These are phyloP conservation scores for Hyles lineata DNA, from an alignment of 2,888 invertebrate genomes.

Conservation along the genomic window DNA sequence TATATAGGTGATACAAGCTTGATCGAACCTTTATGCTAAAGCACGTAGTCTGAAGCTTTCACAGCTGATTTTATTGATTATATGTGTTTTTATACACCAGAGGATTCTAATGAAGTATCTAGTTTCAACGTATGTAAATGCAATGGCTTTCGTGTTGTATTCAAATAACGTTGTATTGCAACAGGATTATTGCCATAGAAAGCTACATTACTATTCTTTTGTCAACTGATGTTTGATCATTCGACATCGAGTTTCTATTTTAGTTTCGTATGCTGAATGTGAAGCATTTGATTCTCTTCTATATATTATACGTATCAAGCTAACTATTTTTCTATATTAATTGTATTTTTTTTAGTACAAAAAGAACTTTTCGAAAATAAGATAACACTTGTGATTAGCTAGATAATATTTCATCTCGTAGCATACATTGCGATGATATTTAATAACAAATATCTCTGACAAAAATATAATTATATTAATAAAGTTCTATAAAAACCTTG, in stretches of 20 bases:
- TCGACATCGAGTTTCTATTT: background rate
- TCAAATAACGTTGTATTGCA: background rate
- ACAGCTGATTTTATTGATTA: constrained; percentile 2
- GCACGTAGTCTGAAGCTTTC: constrained; percentile 3
- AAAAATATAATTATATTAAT: background rate
- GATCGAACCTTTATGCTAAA: background rate
- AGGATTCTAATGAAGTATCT: background rate
- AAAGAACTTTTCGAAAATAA: background rate
- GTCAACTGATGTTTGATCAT: background rate
- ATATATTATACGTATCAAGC: background rate
- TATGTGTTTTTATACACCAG: constrained; percentile 2
- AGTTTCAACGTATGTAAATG: background rate
- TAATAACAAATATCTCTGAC: background rate
- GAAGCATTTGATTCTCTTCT: background rate
- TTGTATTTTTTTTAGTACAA: background rate
- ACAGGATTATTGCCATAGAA: background rate
- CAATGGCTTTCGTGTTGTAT: background rate
- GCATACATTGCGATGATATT: no score
- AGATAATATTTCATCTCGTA: no score
- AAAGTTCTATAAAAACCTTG: background rate
- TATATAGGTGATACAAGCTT: background rate
- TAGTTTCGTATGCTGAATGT: no score
- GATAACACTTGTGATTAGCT: no score
- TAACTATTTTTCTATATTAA: background rate
- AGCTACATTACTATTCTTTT: background rate